phyloP scores from a whole-genome alignment of 2,113 vertebrate genomes.

The Cheirogaleus medius region DNA sequence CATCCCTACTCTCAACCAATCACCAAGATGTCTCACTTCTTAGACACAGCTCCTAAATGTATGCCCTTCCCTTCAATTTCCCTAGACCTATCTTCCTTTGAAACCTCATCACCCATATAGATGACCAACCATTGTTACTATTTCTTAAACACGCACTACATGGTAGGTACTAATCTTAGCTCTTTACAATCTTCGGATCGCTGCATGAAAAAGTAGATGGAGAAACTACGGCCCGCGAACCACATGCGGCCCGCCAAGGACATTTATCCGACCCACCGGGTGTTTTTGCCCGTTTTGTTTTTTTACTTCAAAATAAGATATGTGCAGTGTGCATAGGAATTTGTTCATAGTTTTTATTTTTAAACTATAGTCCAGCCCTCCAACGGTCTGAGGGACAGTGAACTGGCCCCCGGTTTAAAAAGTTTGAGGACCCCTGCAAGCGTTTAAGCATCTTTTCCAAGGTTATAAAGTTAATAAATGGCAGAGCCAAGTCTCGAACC shows the following conservation, averaged over 20 bases:
- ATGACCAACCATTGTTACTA: background rate
- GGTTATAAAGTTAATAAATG: background rate
- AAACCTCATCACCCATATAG: background rate
- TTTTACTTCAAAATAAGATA: no score
- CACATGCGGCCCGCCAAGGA: no score
- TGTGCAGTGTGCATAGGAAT: no score
- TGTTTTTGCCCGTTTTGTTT: no score
- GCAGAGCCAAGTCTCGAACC: background rate
- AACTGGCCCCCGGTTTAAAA: no score
- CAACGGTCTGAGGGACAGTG: no score
- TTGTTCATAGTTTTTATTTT: no score
- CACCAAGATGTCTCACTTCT: background rate
- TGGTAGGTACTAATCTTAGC: background rate
- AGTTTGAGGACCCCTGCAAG: no score
- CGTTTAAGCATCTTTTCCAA: background rate
- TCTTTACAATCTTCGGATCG: background rate
- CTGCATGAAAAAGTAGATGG: background rate
- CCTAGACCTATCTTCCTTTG: background rate
- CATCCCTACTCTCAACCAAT: background rate
- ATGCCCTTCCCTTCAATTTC: background rate
- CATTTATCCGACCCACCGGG: no score
- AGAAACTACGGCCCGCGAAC: background rate
- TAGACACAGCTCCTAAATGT: background rate
- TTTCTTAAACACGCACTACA: background rate
- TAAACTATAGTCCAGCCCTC: no score